Conservation (phyloP, 2,888 invertebrate genomes). For the Parasteatoda lunata region DNA sequence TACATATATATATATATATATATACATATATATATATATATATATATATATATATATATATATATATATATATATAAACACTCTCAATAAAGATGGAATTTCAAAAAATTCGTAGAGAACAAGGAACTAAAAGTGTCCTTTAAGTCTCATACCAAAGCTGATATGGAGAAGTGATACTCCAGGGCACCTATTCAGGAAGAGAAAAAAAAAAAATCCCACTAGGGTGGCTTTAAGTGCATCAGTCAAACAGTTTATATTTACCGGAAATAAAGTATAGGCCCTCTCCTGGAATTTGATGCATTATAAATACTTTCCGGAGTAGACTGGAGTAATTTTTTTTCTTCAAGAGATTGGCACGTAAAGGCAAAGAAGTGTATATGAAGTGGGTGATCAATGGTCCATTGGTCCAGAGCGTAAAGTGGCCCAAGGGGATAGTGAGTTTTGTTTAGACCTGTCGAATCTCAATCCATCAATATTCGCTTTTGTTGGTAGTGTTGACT, state of each 20-base stretch:
- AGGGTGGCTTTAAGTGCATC: constrained; percentile 23
- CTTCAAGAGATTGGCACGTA: background rate
- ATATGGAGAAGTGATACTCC: constrained; percentile 23
- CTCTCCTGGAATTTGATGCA: constrained; percentile 25
- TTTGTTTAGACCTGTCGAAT: constrained; percentile 48
- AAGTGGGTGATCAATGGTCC: constrained; percentile 40
- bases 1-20: too few relatives aligned
- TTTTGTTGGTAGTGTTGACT: constrained; percentile 30
- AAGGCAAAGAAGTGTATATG: constrained; percentile 6
- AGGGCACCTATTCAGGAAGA: background rate
- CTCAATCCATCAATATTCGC: constrained; percentile 48
- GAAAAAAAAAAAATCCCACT: background rate
- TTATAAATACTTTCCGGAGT: constrained; percentile 23
- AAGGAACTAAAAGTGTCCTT: background rate
- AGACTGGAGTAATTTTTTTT: constrained; percentile 15
- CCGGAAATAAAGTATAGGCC: constrained; percentile 36
- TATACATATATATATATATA: too few relatives aligned
- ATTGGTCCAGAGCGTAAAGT: constrained; percentile 41
- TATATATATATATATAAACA: too few relatives aligned
- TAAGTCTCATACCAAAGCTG: background rate
- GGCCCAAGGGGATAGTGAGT: constrained; percentile 49
- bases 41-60: too few relatives aligned
- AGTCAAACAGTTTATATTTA: constrained; percentile 9
- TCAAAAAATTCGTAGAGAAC: too few relatives aligned
- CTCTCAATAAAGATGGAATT: too few relatives aligned